These are phyloP conservation scores for Barnardius zonarius DNA, from an alignment of 2,113 vertebrate genomes.

Conservation along the genomic window DNA sequence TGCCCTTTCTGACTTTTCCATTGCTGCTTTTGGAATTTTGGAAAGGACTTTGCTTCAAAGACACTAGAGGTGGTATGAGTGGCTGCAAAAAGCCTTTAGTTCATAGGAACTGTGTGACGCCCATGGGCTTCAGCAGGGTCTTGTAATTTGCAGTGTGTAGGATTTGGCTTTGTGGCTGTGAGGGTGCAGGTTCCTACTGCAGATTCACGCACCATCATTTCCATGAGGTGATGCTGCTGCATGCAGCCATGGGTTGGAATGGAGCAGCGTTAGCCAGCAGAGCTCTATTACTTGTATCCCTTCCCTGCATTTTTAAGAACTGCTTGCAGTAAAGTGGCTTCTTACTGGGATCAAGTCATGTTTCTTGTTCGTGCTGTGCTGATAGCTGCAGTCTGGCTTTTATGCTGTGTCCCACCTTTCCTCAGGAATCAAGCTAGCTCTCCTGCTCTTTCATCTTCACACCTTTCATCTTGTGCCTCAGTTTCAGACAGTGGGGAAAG, in stretches of 20 bases:
- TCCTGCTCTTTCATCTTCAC: background rate
- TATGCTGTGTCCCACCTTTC: background rate
- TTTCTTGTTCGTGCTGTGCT: background rate
- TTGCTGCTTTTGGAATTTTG: background rate
- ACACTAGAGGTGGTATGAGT: background rate
- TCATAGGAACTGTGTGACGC: rapidly evolving
- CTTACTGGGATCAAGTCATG: background rate
- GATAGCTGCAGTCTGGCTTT: background rate
- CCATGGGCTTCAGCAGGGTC: background rate
- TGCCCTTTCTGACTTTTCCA: background rate
- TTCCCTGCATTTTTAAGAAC: background rate
- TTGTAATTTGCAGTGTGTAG: background rate
- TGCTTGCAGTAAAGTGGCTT: background rate
- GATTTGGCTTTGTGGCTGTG: background rate
- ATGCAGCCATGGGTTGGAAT: rapidly evolving
- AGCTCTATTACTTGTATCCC: background rate
- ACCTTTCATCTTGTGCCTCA: background rate
- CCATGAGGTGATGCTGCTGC: rapidly evolving
- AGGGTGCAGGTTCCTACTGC: background rate
- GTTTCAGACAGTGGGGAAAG: background rate
- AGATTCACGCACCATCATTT: rapidly evolving
- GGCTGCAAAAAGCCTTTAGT: background rate
- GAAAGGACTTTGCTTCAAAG: background rate
- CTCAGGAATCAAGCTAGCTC: background rate
- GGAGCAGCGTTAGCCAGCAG: background rate